A percentile compares a stretch with the other conserved stretches of the same genome.
Conservation (phyloP, 1,140 invertebrate species). For the Drosophila bocqueti region DNA sequence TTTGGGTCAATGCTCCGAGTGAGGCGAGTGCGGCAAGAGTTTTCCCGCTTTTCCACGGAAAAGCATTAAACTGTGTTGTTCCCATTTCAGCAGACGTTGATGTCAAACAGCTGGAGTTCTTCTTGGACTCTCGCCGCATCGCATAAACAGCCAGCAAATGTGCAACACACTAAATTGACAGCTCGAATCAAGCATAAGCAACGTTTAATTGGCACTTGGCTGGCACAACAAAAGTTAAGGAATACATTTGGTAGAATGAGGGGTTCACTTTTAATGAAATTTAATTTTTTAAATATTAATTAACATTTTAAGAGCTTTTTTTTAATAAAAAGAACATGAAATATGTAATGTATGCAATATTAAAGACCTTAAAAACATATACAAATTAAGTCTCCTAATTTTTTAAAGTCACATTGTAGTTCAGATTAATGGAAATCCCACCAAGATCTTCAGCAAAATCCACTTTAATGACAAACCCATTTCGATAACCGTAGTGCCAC, state of each 20-base stretch:
- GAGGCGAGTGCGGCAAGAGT: constrained; percentile 10
- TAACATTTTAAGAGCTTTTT: not conserved
- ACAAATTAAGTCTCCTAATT: not conserved
- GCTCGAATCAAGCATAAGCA: constrained; percentile 71
- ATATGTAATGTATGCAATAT: not conserved
- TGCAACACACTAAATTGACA: constrained; percentile 61
- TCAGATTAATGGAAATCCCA: not conserved
- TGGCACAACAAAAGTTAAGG: constrained; percentile 14
- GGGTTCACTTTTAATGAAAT: not conserved
- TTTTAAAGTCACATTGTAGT: no score
- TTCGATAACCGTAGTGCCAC: not conserved
- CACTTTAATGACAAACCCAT: not conserved
- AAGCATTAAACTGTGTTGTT: constrained; percentile 45
- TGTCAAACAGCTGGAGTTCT: constrained; percentile 61
- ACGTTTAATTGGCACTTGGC: constrained; percentile 68
- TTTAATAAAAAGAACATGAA: no score
- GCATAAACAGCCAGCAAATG: constrained; percentile 52
- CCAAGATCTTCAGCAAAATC: not conserved
- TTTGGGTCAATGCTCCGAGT: constrained; percentile 44
- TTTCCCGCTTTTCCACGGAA: constrained; percentile 39
- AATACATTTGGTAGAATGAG: not conserved
- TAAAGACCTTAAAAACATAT: not conserved
- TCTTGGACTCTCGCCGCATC: constrained; percentile 29
- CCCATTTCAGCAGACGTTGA: constrained; percentile 40
- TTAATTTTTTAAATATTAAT: not conserved